phyloP scores from a whole-genome alignment of 2,888 invertebrate genomes.

The Chloromyia formosa region DNA sequence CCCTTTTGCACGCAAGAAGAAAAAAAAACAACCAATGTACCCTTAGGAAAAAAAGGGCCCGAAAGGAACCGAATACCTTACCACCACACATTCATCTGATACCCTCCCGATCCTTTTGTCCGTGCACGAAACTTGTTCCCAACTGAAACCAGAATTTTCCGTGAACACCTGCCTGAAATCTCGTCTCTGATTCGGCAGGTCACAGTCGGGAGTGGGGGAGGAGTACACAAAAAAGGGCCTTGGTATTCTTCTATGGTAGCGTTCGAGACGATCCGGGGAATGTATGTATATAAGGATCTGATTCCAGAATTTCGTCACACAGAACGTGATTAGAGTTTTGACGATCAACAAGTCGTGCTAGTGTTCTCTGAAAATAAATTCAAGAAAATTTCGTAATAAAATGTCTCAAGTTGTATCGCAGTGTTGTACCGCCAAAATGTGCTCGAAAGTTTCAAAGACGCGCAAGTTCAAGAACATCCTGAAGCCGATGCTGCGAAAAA shows the following conservation, averaged over 20 bases:
- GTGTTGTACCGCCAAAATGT: constrained; percentile 24
- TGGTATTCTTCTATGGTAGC: background rate
- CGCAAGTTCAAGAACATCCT: constrained; percentile 32
- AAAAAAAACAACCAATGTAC: background rate
- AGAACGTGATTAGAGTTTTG: constrained; percentile 67
- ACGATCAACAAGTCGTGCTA: constrained; percentile 65
- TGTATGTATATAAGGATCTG: constrained; percentile 38
- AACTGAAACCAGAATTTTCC: constrained; percentile 11
- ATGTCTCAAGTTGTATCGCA: constrained; percentile 28
- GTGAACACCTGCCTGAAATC: constrained; percentile 59
- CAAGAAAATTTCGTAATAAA: background rate
- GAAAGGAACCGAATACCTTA: background rate
- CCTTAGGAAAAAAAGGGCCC: background rate
- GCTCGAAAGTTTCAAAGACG: constrained; percentile 35
- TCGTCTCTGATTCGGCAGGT: constrained; percentile 52
- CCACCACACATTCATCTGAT: background rate
- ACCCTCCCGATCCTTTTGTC: background rate
- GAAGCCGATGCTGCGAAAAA: constrained; percentile 55
- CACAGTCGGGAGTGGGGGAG: constrained; percentile 12
- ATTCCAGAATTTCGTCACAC: constrained; percentile 4
- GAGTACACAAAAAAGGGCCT: background rate
- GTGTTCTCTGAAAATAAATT: background rate
- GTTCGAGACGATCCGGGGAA: background rate
- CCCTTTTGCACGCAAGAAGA: background rate
- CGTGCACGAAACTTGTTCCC: constrained; percentile 14